These are phyloP conservation scores for Crossoptilon crossoptilon DNA, from an alignment of 2,797 vertebrate species.

Conservation along the genomic window DNA sequence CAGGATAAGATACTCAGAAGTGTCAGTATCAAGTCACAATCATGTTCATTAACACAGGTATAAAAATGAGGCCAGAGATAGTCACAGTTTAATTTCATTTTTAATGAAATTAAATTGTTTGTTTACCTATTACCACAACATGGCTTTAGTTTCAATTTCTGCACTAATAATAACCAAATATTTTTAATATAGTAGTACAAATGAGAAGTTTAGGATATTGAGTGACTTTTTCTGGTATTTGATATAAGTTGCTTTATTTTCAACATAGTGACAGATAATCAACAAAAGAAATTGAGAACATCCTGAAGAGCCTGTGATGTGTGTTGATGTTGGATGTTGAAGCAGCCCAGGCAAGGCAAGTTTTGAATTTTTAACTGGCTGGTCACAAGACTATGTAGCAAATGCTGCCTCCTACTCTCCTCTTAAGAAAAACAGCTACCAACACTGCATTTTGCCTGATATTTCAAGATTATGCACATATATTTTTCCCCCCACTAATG, in stretches of 20 bases:
- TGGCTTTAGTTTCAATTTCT: background rate
- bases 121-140: background rate
- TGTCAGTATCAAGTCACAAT: background rate
- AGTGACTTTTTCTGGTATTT: background rate
- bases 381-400: background rate
- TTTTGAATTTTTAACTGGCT: background rate
- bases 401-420: background rate
- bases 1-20: background rate
- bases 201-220: background rate
- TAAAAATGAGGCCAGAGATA: background rate
- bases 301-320: background rate
- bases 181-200: background rate
- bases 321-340: background rate
- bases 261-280: background rate
- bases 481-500: background rate
- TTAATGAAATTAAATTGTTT: background rate
- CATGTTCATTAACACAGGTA: background rate
- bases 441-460: background rate
- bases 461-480: background rate
- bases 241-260: background rate
- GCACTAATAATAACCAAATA: background rate
- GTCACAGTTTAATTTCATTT: background rate
- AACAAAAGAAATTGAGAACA: background rate
- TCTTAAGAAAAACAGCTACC: background rate
- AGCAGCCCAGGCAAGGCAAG: fast-evolving